Base-by-base conservation (phyloP, 2,797 vertebrate species). In the Myotis planiceps region DNA sequence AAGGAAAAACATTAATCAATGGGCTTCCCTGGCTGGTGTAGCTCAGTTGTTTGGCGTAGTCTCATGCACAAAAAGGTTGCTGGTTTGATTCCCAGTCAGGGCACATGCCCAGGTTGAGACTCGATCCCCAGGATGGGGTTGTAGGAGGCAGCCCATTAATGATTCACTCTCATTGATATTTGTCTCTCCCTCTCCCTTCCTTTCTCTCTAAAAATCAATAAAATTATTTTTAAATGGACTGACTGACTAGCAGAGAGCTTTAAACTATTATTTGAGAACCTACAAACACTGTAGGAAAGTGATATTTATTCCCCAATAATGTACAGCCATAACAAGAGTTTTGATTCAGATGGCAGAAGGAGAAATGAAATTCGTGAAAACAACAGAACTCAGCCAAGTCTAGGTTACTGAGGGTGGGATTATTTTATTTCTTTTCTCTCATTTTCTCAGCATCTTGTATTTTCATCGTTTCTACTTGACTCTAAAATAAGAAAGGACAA, bases 321-420 rank as follows among this genome's bases (percentile, higher is more conserved):
- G 37, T 37, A 34, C 2, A 60, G 2, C 4, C 71, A 72, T 15
- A 78, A 9, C 25, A 66, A 25, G 42, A 47, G 10, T 66, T 85
- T 84, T 74, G 34, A 65, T 86, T 83, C 51, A n/a, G 16, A 29
- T 18, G 1, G 21, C 9, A 72, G 53, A 72, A 88, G 8, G 47
- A 86, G 32, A 95, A 86, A 80, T n/a, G 18, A 45, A 90, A 93
- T 84, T 86, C 47, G 58, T 12, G 8, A 89, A 89, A 93, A 87
- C 37, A 74, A 71, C 1, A 90, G 32, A 63, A 49, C 21, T 27
- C 21, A 72, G 47, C 10, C 82, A 81, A 75, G 25, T 25, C 66
- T 76, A 82, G 55, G 45, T 85, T 68, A 34, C 4, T 78, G n/a
- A 60, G 3, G 10, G 2, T 32, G 5, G 47, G 65, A 53, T 18